Evolutionary conservation across 92 coral and sea anemone species (phyloP), one percentile per base, ranked within the genome.

Genomic region (Phymanthus crucifer): DNA sequence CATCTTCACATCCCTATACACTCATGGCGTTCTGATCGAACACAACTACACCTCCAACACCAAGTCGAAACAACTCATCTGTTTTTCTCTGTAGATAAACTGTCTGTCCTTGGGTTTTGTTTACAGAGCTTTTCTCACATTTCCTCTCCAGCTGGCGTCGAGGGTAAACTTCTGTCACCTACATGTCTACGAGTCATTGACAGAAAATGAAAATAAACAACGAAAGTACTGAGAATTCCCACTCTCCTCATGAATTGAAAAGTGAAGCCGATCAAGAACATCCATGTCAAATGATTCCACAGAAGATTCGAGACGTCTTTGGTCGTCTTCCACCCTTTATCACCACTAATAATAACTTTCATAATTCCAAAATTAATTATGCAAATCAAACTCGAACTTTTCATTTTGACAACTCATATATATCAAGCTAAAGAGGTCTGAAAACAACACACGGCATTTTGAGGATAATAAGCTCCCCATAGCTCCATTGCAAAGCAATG

Each of bases 341-440:
- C 91, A 83, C 89, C 74, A 80, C 83, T 58, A 70, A 85, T 89
- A 87, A 92, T 92, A 87, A 91, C 78, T 87, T 89, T 79, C 83
- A 88, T 91, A 91, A 84, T 85, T 87, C 77, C 84, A 70, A 91
- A 82, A 92, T 92, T 87, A 84, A 87, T 87, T 92, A 92, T 89
- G 97, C 90, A 92, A 89, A 92, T 87, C 84, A 32, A 83, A 74
- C 83, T 40, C 10, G 66, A n/a, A 27, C 48, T 65, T 34, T 37
- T 70, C 66, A 29, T 65, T 54, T 3, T 79, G 31, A 50, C 66
- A 48, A 35, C 66, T 33, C 4, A n/a, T n/a, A 37, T 11, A 67
- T 32, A 61, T 32, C 75, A 61, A n/a, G 66, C 61, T 78, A 78
- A 67, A 78, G 72, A 78, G 56, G 26, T 69, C 82, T 70, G 56